Base-by-base conservation (phyloP, 2,797 vertebrate species). In the Trachops cirrhosus region DNA sequence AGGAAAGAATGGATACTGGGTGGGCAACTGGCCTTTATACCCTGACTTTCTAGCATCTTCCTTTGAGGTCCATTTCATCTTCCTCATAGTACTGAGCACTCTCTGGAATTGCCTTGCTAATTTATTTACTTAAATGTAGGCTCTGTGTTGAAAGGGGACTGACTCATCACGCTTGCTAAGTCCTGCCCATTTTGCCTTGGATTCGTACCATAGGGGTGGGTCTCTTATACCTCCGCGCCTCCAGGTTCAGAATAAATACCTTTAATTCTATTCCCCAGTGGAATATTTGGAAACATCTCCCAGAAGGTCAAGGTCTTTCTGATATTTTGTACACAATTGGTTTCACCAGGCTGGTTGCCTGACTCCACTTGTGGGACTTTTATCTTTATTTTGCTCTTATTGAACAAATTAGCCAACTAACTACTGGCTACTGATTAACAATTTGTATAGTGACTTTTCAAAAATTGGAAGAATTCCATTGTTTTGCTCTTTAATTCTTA, bases 401-500 rank as follows among this genome's bases (percentile, higher is more conserved):
- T 97, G 89, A 97, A 94, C 82, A 95, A 97, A 97, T 97, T 98
- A 97, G 87, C 97, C 96, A 97, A 96, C 68, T 92, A 97, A 96
- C 97, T 9, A 96, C 80, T 95, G 95, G 95, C 95, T 98, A 97
- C 97, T 97, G 97, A 98, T 98, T 96, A 98, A 92, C 97, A 94
- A 97, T 98, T 98, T 98, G 96, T 97, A 97, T 86, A 94, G 95
- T 78, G 95, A 95, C 94, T 95, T 64, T 92, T 22, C 0, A 57
- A 77, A 74, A 97, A 96, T 92, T 97, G 97, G 97, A 97, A 96
- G 88, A 93, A 97, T 83, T 98, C 97, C 97, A 97, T 97, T 98
- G 97, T 98, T 98, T 98, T 98, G 96, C 96, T 97, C 92, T 97
- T 98, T 98, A 97, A 96, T 97, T 98, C 98, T 98, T 98, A 98